Conservation (phyloP, 53 echinoderm and acorn worm genomes). For the Henricia sp. region DNA sequence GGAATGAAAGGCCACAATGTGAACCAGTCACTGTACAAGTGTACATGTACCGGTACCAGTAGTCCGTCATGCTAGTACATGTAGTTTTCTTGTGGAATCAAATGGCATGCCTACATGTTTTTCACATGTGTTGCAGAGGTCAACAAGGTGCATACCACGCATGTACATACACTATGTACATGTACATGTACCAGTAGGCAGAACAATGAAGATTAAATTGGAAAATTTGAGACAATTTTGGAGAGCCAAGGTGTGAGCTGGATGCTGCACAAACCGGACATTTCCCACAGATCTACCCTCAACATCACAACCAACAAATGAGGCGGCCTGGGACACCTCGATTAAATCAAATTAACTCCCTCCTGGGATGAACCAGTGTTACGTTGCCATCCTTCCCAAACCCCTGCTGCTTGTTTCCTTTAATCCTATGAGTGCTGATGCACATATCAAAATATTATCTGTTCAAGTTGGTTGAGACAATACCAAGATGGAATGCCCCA, state of each 20-base stretch:
- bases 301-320: too few species aligned
- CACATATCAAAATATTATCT: conserved; percentile 28
- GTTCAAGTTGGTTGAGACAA: background rate
- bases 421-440: conserved; percentile 18
- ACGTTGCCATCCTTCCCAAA: background rate
- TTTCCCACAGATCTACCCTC: too few species aligned
- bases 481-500: background rate
- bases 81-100: background rate
- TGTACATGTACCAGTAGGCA: conserved; percentile 6
- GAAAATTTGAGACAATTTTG: too few species aligned
- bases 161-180: conserved; percentile 1
- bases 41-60: background rate
- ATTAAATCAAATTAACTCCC: conserved; percentile 36
- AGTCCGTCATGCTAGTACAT: background rate
- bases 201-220: too few species aligned
- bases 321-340: too few species aligned
- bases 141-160: background rate
- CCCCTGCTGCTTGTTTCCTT: conserved; percentile 41
- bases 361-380: conserved; percentile 5
- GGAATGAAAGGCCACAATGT: too few species aligned
- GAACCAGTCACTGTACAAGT: background rate
- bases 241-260: too few species aligned
- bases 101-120: background rate
- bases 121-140: background rate
- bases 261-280: too few species aligned